Percentiles rank a stretch among this genome's conserved stretches.
Conservation (phyloP, 2,113 vertebrate genomes). For the Eulemur rufifrons region DNA sequence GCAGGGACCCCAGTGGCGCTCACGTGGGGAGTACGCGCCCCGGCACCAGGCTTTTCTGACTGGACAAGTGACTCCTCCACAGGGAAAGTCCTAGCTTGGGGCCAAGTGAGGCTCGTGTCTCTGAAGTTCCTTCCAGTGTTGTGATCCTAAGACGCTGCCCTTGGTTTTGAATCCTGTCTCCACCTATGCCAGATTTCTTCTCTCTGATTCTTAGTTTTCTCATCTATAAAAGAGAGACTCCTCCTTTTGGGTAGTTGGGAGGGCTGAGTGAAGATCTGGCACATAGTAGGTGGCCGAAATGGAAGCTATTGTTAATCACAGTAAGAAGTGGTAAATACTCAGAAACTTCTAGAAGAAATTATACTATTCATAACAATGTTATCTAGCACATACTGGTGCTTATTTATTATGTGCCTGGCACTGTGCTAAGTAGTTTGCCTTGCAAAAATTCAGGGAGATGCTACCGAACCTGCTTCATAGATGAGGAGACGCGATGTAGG, state of each 20-base stretch:
- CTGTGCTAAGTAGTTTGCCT: not conserved
- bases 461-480: not conserved
- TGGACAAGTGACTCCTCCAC: not conserved
- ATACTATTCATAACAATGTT: not conserved
- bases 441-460: not conserved
- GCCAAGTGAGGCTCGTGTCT: not conserved
- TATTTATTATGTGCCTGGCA: not conserved
- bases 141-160: not conserved
- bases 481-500: not conserved
- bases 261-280: not conserved
- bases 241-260: not conserved
- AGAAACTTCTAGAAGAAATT: not conserved
- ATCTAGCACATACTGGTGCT: not conserved
- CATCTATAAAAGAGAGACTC: not conserved
- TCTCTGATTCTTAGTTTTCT: not conserved
- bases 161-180: not conserved
- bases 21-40: fast-evolving
- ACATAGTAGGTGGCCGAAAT: not conserved
- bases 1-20: not conserved
- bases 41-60: fast-evolving
- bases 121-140: not conserved
- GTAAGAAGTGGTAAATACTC: not conserved
- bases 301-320: not conserved
- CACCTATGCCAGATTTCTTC: not conserved
- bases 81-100: not conserved